These are phyloP conservation scores for Drosophila lutescens DNA, from an alignment of 2,888 invertebrate genomes.

Conservation along the genomic window DNA sequence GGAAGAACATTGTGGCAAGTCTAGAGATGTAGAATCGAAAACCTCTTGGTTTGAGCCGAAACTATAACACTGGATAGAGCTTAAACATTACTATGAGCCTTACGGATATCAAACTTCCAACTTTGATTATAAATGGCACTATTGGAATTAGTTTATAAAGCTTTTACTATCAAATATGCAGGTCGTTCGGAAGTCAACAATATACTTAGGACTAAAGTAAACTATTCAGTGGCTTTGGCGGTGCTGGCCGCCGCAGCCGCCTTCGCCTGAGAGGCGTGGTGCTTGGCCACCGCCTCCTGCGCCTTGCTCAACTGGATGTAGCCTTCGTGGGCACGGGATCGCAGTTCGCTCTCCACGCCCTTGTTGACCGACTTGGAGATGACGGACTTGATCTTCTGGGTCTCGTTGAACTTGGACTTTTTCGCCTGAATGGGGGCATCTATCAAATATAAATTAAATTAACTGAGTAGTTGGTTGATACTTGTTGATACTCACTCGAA, in stretches of 20 bases:
- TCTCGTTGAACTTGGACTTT: constrained; percentile 86
- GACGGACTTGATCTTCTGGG: constrained; percentile 87
- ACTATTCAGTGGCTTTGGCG: constrained; percentile 45
- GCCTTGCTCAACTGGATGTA: constrained; percentile 85
- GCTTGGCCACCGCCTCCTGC: constrained; percentile 85
- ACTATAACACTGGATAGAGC: neutral
- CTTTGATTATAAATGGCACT: neutral
- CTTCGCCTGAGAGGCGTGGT: constrained; percentile 70
- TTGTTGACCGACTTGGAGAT: constrained; percentile 88
- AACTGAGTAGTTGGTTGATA: neutral
- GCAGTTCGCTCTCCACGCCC: constrained; percentile 87
- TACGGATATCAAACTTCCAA: neutral
- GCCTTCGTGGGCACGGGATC: constrained; percentile 85
- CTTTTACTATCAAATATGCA: constrained; percentile 1
- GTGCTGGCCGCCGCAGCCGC: constrained; percentile 61
- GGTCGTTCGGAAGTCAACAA: constrained; percentile 5
- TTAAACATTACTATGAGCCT: neutral
- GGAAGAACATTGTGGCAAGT: no score
- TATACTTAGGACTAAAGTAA: neutral
- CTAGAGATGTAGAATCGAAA: no score
- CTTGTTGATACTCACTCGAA: constrained; percentile 85
- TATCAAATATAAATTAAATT: constrained; percentile 66
- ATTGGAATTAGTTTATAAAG: neutral
- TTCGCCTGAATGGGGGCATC: constrained; percentile 88
- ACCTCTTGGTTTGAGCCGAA: neutral